These are phyloP conservation scores for Drosophila subsilvestris DNA, from an alignment of 2,888 invertebrate genomes.

Conservation along the genomic window DNA sequence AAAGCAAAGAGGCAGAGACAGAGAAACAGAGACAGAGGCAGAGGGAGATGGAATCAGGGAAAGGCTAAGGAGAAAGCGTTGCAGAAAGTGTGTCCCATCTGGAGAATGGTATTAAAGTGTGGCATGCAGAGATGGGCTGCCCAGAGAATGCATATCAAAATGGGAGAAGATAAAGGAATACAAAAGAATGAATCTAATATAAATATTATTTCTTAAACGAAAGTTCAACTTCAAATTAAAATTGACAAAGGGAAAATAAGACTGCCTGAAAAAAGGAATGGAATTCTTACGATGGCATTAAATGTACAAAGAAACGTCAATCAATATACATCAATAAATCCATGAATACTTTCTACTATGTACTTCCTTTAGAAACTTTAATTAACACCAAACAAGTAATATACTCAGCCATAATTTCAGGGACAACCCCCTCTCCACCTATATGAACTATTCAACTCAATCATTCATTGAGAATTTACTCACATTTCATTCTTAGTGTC, in stretches of 20 bases:
- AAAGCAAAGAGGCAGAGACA: neutral
- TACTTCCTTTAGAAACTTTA: neutral
- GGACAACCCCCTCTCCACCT: neutral
- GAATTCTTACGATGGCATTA: neutral
- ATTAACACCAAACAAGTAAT: too few species aligned
- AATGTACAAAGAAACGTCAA: too few species aligned
- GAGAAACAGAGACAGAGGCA: neutral
- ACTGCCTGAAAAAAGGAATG: neutral
- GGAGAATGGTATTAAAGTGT: neutral
- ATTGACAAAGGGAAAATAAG: neutral
- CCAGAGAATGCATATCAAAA: too few species aligned
- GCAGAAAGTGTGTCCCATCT: neutral
- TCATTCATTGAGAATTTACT: slow-evolving; percentile 9
- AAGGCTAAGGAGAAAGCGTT: neutral
- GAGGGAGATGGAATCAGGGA: neutral
- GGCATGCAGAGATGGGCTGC: too few species aligned
- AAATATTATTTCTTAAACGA: too few species aligned
- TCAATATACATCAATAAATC: too few species aligned
- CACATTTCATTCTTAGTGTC: slow-evolving; percentile 52
- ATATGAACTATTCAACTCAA: neutral
- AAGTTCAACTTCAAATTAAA: too few species aligned
- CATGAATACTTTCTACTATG: neutral
- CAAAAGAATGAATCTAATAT: too few species aligned
- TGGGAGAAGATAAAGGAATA: too few species aligned
- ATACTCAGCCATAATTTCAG: neutral